A percentile compares a stretch with the other conserved stretches of the same genome.
Conservation (phyloP, 2,113 vertebrate species). For the Myrmophylax atrothorax region DNA sequence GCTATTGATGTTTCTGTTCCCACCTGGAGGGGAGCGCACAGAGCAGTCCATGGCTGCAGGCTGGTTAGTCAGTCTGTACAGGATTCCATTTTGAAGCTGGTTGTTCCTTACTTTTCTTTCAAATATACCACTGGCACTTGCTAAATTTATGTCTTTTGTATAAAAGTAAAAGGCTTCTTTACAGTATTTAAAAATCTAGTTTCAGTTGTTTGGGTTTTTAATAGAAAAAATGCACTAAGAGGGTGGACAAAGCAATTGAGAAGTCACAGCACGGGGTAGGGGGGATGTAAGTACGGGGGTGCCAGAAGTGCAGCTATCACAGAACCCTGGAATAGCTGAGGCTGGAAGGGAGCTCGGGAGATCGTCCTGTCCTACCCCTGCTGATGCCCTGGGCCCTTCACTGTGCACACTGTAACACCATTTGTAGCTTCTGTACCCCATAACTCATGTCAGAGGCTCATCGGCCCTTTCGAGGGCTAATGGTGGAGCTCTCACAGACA, state of each 20-base stretch:
- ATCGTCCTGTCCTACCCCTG: not conserved
- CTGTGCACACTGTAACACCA: not conserved
- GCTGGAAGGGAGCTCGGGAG: not conserved
- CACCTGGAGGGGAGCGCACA: not conserved
- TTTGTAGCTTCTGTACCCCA: not conserved
- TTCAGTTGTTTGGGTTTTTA: not conserved
- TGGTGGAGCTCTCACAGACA: not conserved
- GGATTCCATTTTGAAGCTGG: not conserved
- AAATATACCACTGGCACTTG: not conserved
- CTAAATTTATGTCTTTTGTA: not conserved
- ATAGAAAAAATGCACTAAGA: not conserved
- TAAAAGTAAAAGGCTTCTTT: not conserved
- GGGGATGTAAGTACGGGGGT: accelerated
- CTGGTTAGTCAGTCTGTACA: not conserved
- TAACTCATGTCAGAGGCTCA: not conserved
- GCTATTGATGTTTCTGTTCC: not conserved
- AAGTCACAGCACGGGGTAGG: not conserved
- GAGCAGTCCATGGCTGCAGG: not conserved
- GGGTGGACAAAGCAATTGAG: not conserved
- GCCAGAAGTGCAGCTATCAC: not conserved
- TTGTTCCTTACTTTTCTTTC: not conserved
- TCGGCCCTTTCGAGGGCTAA: not conserved
- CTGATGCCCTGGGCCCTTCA: not conserved
- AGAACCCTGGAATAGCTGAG: not conserved
- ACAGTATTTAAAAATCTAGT: not conserved